phyloP scores from a whole-genome alignment of 2,888 invertebrate genomes.

The Drosophila mimica region DNA sequence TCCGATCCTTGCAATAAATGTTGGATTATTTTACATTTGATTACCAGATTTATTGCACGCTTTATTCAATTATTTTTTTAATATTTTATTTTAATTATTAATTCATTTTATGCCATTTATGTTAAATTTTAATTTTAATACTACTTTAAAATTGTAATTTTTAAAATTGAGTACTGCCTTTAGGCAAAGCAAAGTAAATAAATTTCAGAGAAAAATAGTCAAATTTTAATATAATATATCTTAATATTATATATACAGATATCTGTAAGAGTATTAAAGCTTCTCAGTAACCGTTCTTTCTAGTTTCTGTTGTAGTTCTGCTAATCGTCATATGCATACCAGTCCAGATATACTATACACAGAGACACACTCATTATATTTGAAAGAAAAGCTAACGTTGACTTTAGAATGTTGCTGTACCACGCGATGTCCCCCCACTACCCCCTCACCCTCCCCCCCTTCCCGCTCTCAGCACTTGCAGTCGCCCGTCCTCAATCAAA shows the following conservation, averaged over 20 bases:
- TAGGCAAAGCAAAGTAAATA: no score
- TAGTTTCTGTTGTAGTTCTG: conserved; percentile 9
- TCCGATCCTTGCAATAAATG: no score
- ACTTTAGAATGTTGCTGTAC: conserved; percentile 76
- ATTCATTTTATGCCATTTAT: no score
- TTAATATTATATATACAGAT: neutral
- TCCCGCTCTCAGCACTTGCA: neutral
- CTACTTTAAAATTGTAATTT: no score
- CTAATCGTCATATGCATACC: conserved; percentile 58
- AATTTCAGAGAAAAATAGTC: neutral
- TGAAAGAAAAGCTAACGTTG: conserved; percentile 62
- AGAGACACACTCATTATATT: conserved; percentile 18
- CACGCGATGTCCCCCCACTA: conserved; percentile 35
- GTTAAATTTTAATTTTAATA: no score
- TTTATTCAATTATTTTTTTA: no score
- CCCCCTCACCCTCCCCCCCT: conserved; percentile 8
- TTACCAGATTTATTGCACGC: no score
- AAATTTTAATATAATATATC: neutral
- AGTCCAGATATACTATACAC: conserved; percentile 4
- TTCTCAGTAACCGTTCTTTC: neutral
- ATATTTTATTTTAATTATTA: no score
- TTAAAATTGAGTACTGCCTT: no score
- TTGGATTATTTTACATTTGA: no score
- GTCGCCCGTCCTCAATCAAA: conserved; percentile 41
- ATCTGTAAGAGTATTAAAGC: neutral